Evolutionary conservation across 2,797 vertebrate genomes (phyloP), one percentile per base, ranked within the genome.

Genomic region (Malurus splendens): DNA sequence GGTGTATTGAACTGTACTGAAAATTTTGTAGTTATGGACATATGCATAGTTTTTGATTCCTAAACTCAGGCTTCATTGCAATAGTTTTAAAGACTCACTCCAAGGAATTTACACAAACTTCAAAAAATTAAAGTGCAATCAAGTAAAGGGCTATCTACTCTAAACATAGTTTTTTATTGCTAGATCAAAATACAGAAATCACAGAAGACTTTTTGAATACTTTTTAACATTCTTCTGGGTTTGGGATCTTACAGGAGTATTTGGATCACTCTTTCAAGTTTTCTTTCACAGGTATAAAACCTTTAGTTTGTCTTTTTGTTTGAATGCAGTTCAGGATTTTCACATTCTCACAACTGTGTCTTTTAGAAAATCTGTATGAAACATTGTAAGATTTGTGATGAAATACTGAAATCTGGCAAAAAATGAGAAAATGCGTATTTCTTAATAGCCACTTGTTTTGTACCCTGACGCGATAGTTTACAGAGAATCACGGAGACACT

Each of bases 401-500:
- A 71, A 85, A 54, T 20, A 45, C 1, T 41, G 30, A 32, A 14
- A 55, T 13, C 2, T 7, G 8, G 10, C 16, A 52, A 39, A 38
- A 0, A 4, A 27, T 2, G 3, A 2, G 4, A 4, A 22, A 22
- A 14, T 10, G 16, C 0, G 0, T 22, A 9, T n/a, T 74, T 80
- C 5, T 4, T 47, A 20, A 19, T 1, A 15, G 18, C 11, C 22
- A 6, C 0, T 0, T 3, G 38, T 22, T 45, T 71, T 33, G 30
- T 23, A 9, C 6, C 14, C 11, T 1, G 9, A 10, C 1, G 0
- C 0, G 7, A 10, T 2, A 22, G 10, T 32, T 75, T 18, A 44
- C 2, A 24, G 18, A 54, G 13, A 59, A 44, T 9, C 11, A 19
- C 0, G 1, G 50, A 12, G 16, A 56, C 27, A 6, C 8, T 3